A percentile compares a stretch with the other conserved stretches of the same genome.
These are phyloP conservation scores for Anguilla marmorata DNA, from an alignment of 2,797 vertebrate genomes.

Conservation along the genomic window DNA sequence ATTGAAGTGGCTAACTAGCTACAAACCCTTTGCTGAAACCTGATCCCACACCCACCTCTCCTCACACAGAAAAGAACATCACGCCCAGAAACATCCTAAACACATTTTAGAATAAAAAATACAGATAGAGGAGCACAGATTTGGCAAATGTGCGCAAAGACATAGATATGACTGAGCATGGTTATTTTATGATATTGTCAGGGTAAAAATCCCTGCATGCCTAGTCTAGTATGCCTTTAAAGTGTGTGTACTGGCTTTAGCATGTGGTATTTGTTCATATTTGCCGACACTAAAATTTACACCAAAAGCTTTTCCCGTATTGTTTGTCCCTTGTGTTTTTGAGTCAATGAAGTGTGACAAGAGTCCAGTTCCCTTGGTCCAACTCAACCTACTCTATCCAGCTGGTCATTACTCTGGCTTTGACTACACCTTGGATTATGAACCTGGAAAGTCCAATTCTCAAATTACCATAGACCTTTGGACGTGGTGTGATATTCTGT, in stretches of 20 bases:
- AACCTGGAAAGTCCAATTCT: conserved; percentile 48
- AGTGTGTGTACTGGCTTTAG: conserved; percentile 10
- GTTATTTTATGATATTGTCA: no score
- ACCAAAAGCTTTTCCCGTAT: conserved; percentile 25
- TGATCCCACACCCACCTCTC: no score
- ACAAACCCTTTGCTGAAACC: no score
- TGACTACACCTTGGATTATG: conserved; percentile 31
- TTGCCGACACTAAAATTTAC: neutral
- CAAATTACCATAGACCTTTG: neutral
- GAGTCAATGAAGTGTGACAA: neutral
- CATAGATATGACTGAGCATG: no score
- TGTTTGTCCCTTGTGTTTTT: conserved; percentile 35
- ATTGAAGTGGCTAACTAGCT: no score
- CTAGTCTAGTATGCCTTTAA: no score
- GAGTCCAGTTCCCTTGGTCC: neutral
- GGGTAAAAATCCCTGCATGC: no score
- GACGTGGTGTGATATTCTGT: neutral
- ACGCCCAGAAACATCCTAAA: no score
- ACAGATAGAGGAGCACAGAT: no score
- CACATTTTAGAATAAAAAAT: no score
- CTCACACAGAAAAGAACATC: no score
- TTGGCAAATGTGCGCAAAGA: no score
- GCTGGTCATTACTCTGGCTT: conserved; percentile 24
- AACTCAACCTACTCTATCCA: neutral
- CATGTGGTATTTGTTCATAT: conserved; percentile 13